These are phyloP conservation scores for Fragum sueziense DNA, from an alignment of 2,888 invertebrate genomes.

Conservation along the genomic window DNA sequence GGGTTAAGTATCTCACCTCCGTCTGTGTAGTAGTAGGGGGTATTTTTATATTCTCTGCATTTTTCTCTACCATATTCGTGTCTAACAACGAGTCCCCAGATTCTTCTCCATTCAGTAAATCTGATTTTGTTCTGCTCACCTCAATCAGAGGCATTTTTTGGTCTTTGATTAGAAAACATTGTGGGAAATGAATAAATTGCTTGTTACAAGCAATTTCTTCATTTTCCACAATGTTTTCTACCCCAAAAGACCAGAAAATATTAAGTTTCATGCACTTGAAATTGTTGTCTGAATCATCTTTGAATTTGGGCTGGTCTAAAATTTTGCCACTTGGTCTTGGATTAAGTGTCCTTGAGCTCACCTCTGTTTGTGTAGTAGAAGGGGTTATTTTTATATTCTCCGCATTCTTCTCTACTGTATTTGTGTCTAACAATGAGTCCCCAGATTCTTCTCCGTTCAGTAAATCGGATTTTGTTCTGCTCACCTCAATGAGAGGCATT, in stretches of 20 bases:
- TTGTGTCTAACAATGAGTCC: conserved; percentile 47
- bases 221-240: too few species aligned
- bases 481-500: conserved; percentile 96
- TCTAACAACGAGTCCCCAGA: conserved; percentile 45
- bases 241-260: too few species aligned
- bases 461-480: conserved; percentile 62
- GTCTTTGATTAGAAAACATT: too few species aligned
- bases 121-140: conserved; percentile 69
- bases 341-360: too few species aligned
- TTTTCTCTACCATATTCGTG: conserved; percentile 52
- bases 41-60: conserved; percentile 58
- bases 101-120: conserved; percentile 54
- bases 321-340: too few species aligned
- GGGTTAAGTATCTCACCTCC: too few species aligned
- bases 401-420: conserved; percentile 52
- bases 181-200: too few species aligned
- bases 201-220: too few species aligned
- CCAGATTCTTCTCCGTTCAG: conserved; percentile 50
- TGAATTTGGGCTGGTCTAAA: too few species aligned
- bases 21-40: conserved; percentile 50
- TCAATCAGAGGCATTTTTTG: conserved; percentile 99
- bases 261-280: too few species aligned
- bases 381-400: conserved; percentile 59
- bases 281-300: too few species aligned
- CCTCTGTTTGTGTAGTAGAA: conserved; percentile 51